These are phyloP conservation scores for Mechanitis messenoides DNA, from an alignment of 2,888 invertebrate species.

Conservation along the genomic window DNA sequence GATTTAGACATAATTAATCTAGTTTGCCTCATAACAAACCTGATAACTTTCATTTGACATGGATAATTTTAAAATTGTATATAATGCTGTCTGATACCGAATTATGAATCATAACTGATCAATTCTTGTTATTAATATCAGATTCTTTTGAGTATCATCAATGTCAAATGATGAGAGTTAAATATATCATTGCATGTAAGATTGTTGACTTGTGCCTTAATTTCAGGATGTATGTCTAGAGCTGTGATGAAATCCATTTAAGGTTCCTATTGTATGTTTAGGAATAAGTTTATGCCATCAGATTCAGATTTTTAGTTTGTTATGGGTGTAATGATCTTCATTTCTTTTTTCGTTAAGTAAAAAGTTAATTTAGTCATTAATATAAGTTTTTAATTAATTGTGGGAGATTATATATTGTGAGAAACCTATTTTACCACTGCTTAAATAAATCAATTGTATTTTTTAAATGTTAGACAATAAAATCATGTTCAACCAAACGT, in stretches of 20 bases:
- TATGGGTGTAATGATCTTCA: conserved; percentile 50
- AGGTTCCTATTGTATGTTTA: conserved; percentile 19
- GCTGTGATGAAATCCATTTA: conserved; percentile 15
- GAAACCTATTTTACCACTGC: background rate
- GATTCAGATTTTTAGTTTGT: conserved; percentile 33
- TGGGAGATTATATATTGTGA: conserved; percentile 9
- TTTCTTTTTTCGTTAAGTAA: conserved; percentile 42
- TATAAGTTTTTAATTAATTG: conserved; percentile 29
- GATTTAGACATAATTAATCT: conserved; percentile 44
- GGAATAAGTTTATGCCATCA: conserved; percentile 6
- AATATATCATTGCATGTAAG: too few species aligned
- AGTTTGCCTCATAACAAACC: conserved; percentile 45
- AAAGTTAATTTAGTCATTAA: conserved; percentile 37
- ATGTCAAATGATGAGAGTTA: too few species aligned
- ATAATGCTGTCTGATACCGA: background rate
- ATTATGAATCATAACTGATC: background rate
- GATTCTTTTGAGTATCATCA: too few species aligned
- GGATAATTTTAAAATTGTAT: conserved; percentile 3
- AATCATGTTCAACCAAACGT: background rate
- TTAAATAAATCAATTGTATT: background rate
- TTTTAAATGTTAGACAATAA: background rate
- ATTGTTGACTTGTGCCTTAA: too few species aligned
- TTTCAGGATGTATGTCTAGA: conserved; percentile 1
- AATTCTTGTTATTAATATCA: too few species aligned
- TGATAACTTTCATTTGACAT: conserved; percentile 16